Evolutionary conservation across 2,888 invertebrate species (phyloP).

Genomic region (Polydrusus tereticollis): DNA sequence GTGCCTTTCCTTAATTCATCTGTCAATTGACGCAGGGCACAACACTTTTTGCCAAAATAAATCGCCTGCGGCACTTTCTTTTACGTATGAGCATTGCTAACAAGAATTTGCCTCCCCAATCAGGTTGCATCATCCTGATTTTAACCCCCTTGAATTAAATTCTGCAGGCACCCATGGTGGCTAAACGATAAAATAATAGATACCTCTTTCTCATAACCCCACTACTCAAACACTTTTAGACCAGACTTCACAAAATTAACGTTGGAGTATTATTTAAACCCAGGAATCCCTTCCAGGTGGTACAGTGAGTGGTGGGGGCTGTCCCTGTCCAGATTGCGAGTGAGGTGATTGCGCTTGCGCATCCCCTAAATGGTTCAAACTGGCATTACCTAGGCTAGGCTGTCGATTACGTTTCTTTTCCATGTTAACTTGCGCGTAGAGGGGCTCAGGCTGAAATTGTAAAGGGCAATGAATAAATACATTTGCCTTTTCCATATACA

Average conservation of each 20-base stretch:
- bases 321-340: conserved; percentile 47
- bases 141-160: too few relatives aligned
- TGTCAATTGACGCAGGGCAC: too few relatives aligned
- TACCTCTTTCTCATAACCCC: not conserved
- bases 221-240: conserved; percentile 31
- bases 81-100: too few relatives aligned
- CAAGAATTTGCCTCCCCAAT: too few relatives aligned
- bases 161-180: too few relatives aligned
- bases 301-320: conserved; percentile 58
- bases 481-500: too few relatives aligned
- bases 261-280: conserved; percentile 60
- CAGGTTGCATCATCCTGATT: too few relatives aligned
- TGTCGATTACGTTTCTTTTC: conserved; percentile 74
- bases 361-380: conserved; percentile 62
- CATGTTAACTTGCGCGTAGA: conserved; percentile 77
- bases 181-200: not conserved
- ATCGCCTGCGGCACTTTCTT: too few relatives aligned
- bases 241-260: conserved; percentile 32
- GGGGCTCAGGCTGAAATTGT: conserved; percentile 69
- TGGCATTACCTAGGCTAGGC: conserved; percentile 61
- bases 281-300: conserved; percentile 67
- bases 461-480: too few relatives aligned
- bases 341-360: conserved; percentile 47
- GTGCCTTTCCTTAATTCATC: too few relatives aligned
- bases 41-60: too few relatives aligned